Evolutionary conservation across 2,797 vertebrate genomes (phyloP).

Genomic region (Hemitrygon akajei): DNA sequence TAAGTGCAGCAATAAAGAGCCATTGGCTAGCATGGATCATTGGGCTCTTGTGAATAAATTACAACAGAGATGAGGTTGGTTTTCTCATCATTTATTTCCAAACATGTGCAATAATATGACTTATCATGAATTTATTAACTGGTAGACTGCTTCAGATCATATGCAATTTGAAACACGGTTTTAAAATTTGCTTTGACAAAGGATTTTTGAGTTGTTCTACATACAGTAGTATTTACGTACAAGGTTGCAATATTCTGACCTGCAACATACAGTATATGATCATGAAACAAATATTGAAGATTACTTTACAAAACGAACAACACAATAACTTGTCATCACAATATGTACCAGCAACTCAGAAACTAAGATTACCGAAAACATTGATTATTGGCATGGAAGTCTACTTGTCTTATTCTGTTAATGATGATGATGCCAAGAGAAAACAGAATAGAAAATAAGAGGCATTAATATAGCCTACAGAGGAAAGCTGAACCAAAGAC

Average conservation of each 20-base stretch:
- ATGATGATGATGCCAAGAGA: neutral
- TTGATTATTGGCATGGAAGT: neutral
- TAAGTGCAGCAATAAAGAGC: constrained; percentile 17
- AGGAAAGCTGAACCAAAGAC: neutral
- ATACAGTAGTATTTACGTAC: neutral
- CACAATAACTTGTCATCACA: neutral
- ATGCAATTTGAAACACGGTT: constrained; percentile 2
- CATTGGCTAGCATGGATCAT: neutral
- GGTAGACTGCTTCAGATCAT: constrained; percentile 21
- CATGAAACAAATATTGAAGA: neutral
- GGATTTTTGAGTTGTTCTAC: neutral
- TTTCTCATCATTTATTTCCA: constrained; percentile 20
- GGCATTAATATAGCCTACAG: neutral
- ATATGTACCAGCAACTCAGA: neutral
- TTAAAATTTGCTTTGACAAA: neutral
- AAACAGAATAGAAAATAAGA: neutral
- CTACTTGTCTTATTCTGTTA: neutral
- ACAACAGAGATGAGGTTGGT: constrained; percentile 18
- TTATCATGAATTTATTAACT: constrained; percentile 33
- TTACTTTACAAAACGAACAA: neutral
- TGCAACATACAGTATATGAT: neutral
- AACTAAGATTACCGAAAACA: neutral
- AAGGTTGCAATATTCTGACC: neutral
- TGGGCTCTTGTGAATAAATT: constrained; percentile 27
- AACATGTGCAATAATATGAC: constrained; percentile 25